phyloP scores from a whole-genome alignment of 1,140 invertebrate species.

The Drosophila hydei region DNA sequence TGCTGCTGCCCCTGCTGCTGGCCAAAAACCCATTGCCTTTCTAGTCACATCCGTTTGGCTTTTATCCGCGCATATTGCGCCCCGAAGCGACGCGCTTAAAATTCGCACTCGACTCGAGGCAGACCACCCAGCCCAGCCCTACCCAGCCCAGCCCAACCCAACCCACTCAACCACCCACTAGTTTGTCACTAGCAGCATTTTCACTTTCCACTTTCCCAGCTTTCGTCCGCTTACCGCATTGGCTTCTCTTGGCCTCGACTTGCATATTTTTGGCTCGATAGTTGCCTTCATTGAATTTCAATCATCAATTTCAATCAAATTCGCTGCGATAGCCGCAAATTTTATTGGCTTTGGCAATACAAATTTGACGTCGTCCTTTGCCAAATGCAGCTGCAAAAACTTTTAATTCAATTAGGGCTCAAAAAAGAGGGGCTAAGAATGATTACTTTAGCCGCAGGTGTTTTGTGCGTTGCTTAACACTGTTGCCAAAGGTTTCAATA shows the following conservation, averaged over 20 bases:
- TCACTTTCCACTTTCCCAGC: slow-evolving; percentile 25
- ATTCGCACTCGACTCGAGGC: slow-evolving; percentile 31
- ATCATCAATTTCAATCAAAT: slow-evolving; percentile 73
- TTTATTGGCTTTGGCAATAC: slow-evolving; percentile 40
- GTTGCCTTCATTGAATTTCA: slow-evolving; percentile 44
- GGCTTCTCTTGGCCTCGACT: slow-evolving; percentile 1
- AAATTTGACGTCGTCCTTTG: slow-evolving; percentile 31
- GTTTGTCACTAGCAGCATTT: slow-evolving; percentile 42
- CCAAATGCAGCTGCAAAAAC: slow-evolving; percentile 35
- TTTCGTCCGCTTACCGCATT: not conserved
- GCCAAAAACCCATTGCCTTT: slow-evolving; percentile 35
- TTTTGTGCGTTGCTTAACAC: not conserved
- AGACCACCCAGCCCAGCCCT: not conserved
- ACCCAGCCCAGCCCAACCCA: not conserved
- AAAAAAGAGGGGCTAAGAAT: not conserved
- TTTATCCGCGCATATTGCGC: slow-evolving; percentile 48
- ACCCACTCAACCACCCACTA: slow-evolving; percentile 1
- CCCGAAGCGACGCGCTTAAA: slow-evolving; percentile 31
- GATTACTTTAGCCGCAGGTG: not conserved
- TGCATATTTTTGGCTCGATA: slow-evolving; percentile 13
- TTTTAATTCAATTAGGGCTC: slow-evolving; percentile 41
- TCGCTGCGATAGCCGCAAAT: slow-evolving; percentile 40
- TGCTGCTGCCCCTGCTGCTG: not conserved
- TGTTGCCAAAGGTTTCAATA: not conserved
- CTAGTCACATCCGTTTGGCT: slow-evolving; percentile 54